Evolutionary conservation across 2,797 vertebrate genomes (phyloP).

Genomic region (Forpus xanthops): DNA sequence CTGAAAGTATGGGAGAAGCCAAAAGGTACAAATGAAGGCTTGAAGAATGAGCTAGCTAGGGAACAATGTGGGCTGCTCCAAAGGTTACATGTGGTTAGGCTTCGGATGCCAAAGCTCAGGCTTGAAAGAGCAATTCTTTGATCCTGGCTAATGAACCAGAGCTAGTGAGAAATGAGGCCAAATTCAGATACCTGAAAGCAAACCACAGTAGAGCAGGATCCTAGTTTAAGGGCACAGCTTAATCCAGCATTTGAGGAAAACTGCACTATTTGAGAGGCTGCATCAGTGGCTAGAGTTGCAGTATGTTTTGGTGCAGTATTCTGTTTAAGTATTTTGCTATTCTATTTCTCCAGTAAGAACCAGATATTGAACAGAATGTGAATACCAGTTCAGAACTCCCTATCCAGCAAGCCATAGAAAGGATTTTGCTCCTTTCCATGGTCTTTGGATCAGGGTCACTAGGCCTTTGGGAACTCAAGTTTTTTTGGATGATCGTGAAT

Average conservation of each 20-base stretch:
- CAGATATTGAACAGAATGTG: not conserved
- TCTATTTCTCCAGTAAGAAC: not conserved
- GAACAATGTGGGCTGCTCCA: not conserved
- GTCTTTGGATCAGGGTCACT: not conserved
- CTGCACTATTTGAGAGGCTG: not conserved
- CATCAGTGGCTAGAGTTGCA: not conserved
- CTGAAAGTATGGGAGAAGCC: not conserved
- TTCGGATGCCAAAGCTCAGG: not conserved
- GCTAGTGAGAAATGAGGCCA: not conserved
- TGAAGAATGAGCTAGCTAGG: not conserved
- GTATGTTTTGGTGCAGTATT: not conserved
- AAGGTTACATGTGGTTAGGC: slow-evolving; percentile 23
- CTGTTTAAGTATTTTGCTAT: not conserved
- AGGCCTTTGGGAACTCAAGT: not conserved
- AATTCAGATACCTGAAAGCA: not conserved
- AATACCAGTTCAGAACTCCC: not conserved
- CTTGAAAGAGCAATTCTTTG: not conserved
- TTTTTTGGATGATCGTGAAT: not conserved
- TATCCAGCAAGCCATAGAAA: not conserved
- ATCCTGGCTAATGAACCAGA: not conserved
- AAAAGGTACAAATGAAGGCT: not conserved
- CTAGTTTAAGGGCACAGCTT: not conserved
- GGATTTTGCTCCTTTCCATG: not conserved
- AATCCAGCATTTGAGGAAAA: not conserved
- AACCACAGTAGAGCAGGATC: not conserved